Evolutionary conservation across 2,113 vertebrate genomes (phyloP), one percentile per base, ranked within the genome.

Genomic region (Myodes glareolus): DNA sequence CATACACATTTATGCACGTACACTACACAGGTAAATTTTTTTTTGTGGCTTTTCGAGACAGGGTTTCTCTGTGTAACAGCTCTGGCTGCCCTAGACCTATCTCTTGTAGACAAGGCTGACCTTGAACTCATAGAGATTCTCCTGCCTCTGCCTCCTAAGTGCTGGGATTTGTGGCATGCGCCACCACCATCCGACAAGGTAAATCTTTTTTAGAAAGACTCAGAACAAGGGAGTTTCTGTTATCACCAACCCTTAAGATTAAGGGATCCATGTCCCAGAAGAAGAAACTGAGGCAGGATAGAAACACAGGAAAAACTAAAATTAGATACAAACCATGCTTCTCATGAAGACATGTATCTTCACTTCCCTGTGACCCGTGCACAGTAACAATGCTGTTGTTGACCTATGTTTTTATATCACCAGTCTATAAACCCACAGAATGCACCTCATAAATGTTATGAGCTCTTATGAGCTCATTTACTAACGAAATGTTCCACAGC

Each of bases 141-240:
- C 14, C 14, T 16, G 52, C 52, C 52, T 55, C 52, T 55, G 52
- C 52, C 52, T 55, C 14, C 3, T 16, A 55, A 58, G 52, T 1
- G 17, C 19, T 58, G 1, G 55, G 55, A 58, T 58, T 58, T 21
- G 21, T 21, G 55, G 55, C 0, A 1, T 58, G 17, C 0, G 0
- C 5, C 55, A 58, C 55, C 55, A 58, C 55, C 1, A 0, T 19
- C 19, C 1, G 0, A 58, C 17, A 5, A 58, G 19, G 17, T 58
- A 58, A 58, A 58, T 58, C 55, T 58, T 68, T 70, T 70, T 36
- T 19, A 70, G 29, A 70, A 70, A n/a, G 68, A 36, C 6, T n/a
- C 68, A n/a, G 68, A n/a, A 70, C 33, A 70, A 70, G 33, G 2
- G 33, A 70, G 68, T 70, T 70, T 70, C 7, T n/a, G 68, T 36